A percentile compares a stretch with the other conserved stretches of the same genome.
These are phyloP conservation scores for Phacellophora camtschatica DNA, from an alignment of 30 jellyfish, hydroid and myxozoan genomes.

Conservation along the genomic window DNA sequence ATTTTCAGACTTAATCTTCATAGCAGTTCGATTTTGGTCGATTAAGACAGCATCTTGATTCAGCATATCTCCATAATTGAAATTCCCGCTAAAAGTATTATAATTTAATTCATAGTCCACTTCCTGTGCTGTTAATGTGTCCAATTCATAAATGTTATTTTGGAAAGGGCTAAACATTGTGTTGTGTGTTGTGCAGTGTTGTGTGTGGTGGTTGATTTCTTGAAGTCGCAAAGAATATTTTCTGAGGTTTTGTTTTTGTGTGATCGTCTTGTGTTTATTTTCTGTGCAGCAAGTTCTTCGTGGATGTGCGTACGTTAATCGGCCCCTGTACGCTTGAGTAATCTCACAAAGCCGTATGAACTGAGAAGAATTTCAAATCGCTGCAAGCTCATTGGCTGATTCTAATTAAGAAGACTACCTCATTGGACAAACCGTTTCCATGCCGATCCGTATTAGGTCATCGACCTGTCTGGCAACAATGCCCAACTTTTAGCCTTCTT, in stretches of 20 bases:
- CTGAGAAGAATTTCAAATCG: constrained; percentile 26
- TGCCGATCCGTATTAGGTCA: constrained; percentile 79
- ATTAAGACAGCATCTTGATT: constrained; percentile 71
- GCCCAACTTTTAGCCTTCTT: constrained; percentile 26
- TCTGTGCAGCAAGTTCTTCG: constrained; percentile 53
- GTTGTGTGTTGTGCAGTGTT: background rate
- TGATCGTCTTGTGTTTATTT: background rate
- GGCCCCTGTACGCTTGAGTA: constrained; percentile 76
- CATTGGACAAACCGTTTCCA: constrained; percentile 79
- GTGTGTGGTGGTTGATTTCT: background rate
- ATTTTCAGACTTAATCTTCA: constrained; percentile 77
- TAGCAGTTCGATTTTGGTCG: constrained; percentile 71
- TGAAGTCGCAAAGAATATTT: background rate
- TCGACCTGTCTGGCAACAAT: constrained; percentile 51
- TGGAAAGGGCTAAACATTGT: constrained; percentile 86
- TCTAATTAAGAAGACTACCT: constrained; percentile 63
- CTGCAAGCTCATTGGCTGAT: constrained; percentile 29
- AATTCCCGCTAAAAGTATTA: constrained; percentile 77
- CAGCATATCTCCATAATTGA: constrained; percentile 87
- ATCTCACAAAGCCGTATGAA: constrained; percentile 61
- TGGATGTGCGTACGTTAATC: constrained; percentile 41
- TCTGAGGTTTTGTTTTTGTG: background rate
- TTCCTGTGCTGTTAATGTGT: constrained; percentile 85
- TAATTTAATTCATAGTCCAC: constrained; percentile 82
- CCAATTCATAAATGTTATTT: constrained; percentile 82